phyloP scores from a whole-genome alignment of 2,888 invertebrate species.

The Dryocosmus kuriphilus region DNA sequence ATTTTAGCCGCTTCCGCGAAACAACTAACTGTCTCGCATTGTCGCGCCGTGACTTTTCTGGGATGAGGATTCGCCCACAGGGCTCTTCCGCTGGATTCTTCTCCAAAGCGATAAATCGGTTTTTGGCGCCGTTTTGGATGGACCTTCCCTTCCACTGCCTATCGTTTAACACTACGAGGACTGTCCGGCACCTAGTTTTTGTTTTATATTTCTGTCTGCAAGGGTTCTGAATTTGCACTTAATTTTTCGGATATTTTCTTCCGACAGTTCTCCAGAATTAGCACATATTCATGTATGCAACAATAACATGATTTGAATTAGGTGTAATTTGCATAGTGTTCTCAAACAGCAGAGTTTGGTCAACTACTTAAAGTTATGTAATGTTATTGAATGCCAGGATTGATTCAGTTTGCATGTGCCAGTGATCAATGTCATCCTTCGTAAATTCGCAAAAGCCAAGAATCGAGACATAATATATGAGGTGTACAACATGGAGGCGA shows the following conservation, averaged over 20 bases:
- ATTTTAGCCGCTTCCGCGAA: conserved; percentile 73
- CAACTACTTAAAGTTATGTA: conserved; percentile 11
- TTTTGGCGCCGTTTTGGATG: conserved; percentile 43
- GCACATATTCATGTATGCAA: not conserved
- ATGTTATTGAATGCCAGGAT: conserved; percentile 15
- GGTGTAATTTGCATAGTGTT: conserved; percentile 3
- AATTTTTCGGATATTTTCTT: not conserved
- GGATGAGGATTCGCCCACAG: conserved; percentile 55
- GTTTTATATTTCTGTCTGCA: not conserved
- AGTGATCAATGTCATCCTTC: conserved; percentile 31
- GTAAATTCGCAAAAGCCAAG: conserved; percentile 19
- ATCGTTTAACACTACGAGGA: conserved; percentile 33
- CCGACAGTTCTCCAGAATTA: no score
- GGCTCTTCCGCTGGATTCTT: conserved; percentile 67
- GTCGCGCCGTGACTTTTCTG: conserved; percentile 53
- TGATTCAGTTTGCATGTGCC: conserved; percentile 11
- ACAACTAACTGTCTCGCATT: conserved; percentile 71
- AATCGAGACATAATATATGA: conserved; percentile 26
- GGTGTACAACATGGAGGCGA: conserved; percentile 49
- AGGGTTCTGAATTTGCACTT: not conserved
- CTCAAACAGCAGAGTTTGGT: conserved; percentile 12
- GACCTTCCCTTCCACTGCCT: conserved; percentile 45
- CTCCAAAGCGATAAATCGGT: conserved; percentile 65
- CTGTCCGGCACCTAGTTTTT: conserved; percentile 3
- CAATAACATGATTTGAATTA: conserved; percentile 12